Evolutionary conservation across 2,113 vertebrate species (phyloP), one percentile per base, ranked within the genome.

Genomic region (Paedocypris sp.): DNA sequence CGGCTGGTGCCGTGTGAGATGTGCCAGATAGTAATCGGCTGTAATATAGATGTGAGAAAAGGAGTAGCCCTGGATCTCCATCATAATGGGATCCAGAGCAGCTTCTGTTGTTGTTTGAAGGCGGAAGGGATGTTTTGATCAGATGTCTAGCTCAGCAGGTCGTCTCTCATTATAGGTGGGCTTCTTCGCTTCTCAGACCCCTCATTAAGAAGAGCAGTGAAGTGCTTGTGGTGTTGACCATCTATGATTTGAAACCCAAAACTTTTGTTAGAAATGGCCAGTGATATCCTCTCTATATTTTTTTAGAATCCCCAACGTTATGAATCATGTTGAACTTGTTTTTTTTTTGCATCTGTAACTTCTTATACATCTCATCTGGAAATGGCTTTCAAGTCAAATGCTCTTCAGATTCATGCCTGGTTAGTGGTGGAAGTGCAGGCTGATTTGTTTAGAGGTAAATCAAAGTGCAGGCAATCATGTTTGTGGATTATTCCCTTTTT

Each of bases 31-130:
- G 80, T 74, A 73, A 73, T 75, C 78, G 78, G 79, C 80, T 81
- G 80, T 84, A 79, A 83, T 79, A 80, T 84, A 78, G 77, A 82
- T 81, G 77, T 82, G 77, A 78, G 75, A 64, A 73, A 75, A 72
- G 76, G 69, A 64, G 72, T 67, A 53, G 69, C 6, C 45, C 63
- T 78, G 74, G 73, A 81, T 80, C 71, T 77, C 66, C 33, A 65
- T 60, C 71, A 73, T 84, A 85, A 86, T 87, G 56, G 72, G 73
- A 87, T 84, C 79, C 85, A 86, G 83, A 83, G 73, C 60, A 61
- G 73, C 82, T 79, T 79, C 82, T 83, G 80, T 84, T 77, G 77
- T 60, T 56, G 70, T 56, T 61, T 70, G 69, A 60, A 60, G 73
- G 69, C 28, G 61, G 70, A 71, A 75, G 49, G n/a, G 69, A 54